phyloP scores from a whole-genome alignment of 2,797 vertebrate genomes.

The Vireo griseus region DNA sequence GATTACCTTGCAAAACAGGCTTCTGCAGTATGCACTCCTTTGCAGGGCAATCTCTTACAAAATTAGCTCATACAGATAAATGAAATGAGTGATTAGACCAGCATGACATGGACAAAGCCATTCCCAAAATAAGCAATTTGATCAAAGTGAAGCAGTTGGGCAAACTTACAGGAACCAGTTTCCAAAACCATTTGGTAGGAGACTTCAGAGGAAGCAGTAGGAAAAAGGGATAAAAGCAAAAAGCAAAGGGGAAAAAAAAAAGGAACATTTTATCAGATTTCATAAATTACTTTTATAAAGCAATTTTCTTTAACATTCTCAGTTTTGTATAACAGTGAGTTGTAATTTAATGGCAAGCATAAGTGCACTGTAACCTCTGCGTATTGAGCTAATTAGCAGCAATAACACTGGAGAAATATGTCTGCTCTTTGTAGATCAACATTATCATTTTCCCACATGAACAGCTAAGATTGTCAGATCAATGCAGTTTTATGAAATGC shows the following conservation, averaged over 20 bases:
- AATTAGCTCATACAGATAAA: not conserved
- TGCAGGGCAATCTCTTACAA: not conserved
- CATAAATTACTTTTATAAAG: slow-evolving; percentile 38
- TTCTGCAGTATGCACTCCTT: not conserved
- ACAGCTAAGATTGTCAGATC: slow-evolving; percentile 1
- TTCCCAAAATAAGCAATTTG: slow-evolving; percentile 24
- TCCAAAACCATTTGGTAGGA: slow-evolving; percentile 99
- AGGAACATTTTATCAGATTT: slow-evolving; percentile 70
- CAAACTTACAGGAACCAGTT: slow-evolving; percentile 99
- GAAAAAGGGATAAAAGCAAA: slow-evolving; percentile 70
- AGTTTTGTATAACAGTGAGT: slow-evolving; percentile 21
- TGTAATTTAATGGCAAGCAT: slow-evolving; percentile 3
- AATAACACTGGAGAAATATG: slow-evolving; percentile 1
- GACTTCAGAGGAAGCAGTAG: slow-evolving; percentile 87
- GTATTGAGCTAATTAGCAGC: not conserved
- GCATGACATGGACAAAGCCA: slow-evolving; percentile 47
- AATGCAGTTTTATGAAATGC: not conserved
- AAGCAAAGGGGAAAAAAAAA: slow-evolving; percentile 38
- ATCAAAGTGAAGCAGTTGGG: slow-evolving; percentile 62
- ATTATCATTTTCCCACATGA: not conserved
- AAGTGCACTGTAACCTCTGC: not conserved
- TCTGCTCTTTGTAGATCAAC: not conserved
- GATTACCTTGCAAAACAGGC: not conserved
- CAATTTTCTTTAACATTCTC: slow-evolving; percentile 26
- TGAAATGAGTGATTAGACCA: slow-evolving; percentile 21